Evolutionary conservation across 92 coral and sea anemone genomes (phyloP).

Genomic region (Plumapathes pennacea): DNA sequence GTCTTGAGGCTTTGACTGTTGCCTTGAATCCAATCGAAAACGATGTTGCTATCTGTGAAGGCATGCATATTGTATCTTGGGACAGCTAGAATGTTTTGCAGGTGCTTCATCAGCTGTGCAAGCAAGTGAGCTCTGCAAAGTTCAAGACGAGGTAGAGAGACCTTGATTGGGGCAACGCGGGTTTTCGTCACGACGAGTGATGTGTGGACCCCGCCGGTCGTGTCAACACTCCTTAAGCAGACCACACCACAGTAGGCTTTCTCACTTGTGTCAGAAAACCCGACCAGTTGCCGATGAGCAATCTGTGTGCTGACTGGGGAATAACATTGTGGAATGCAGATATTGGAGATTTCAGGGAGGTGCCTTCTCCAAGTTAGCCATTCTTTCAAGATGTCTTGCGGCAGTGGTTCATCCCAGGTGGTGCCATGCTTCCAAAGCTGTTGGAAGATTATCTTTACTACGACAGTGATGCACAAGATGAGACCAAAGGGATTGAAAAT

Average conservation of each 20-base stretch:
- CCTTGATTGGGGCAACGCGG: conserved; percentile 49
- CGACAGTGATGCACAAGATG: conserved; percentile 42
- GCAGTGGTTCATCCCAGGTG: conserved; percentile 54
- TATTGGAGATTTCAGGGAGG: conserved; percentile 21
- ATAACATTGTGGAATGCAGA: conserved; percentile 55
- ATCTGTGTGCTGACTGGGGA: conserved; percentile 18
- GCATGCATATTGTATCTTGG: conserved; percentile 21
- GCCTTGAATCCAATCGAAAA: conserved; percentile 50
- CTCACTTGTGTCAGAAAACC: conserved; percentile 56
- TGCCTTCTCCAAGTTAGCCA: conserved; percentile 57
- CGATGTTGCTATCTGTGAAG: conserved; percentile 54
- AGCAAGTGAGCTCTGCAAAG: conserved; percentile 44
- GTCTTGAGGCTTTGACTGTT: conserved; percentile 37
- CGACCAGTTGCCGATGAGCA: conserved; percentile 23
- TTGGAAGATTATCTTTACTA: conserved; percentile 56
- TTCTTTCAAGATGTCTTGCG: conserved; percentile 36
- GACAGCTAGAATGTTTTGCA: conserved; percentile 28
- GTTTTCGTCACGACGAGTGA: conserved; percentile 55
- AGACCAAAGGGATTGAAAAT: conserved; percentile 61
- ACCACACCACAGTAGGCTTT: conserved; percentile 51
- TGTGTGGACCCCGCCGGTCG: conserved; percentile 44
- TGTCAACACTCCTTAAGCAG: conserved; percentile 49
- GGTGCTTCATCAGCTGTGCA: conserved; percentile 43
- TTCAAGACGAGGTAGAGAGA: conserved; percentile 56
- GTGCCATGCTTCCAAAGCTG: conserved; percentile 53